These are phyloP conservation scores for Otus sunia DNA, from an alignment of 2,113 vertebrate genomes.

Conservation along the genomic window DNA sequence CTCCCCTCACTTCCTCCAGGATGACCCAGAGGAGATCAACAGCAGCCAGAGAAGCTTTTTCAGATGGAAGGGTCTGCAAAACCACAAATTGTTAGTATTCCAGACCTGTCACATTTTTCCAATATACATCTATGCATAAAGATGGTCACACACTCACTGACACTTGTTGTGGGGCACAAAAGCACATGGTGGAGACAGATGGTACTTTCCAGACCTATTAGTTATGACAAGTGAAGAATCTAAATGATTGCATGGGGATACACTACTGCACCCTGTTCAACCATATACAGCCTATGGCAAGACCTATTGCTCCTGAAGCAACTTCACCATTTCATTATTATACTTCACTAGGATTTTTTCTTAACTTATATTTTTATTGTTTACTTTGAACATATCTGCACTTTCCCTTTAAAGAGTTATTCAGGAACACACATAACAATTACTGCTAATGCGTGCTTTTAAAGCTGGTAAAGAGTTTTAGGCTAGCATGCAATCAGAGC, in stretches of 20 bases:
- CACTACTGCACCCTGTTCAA: background rate
- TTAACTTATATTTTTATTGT: background rate
- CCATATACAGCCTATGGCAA: background rate
- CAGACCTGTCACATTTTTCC: background rate
- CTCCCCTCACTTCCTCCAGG: background rate
- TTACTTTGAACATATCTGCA: background rate
- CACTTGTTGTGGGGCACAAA: background rate
- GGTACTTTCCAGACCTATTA: background rate
- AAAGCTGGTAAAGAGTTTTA: background rate
- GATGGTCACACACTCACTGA: background rate
- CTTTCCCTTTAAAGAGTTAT: background rate
- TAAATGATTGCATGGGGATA: background rate
- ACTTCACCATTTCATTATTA: background rate
- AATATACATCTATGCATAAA: background rate
- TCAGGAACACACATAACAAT: background rate
- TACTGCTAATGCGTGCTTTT: fast-evolving
- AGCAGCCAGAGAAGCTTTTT: background rate
- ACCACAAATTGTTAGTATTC: background rate
- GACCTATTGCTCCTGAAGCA: background rate
- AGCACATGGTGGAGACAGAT: background rate
- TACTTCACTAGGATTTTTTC: background rate
- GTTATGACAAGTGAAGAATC: background rate
- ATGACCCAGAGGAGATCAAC: background rate
- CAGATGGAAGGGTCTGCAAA: background rate
- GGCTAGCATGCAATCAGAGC: background rate